Base-by-base conservation (phyloP, 2,888 invertebrate genomes). In the Tinea pellionella region DNA sequence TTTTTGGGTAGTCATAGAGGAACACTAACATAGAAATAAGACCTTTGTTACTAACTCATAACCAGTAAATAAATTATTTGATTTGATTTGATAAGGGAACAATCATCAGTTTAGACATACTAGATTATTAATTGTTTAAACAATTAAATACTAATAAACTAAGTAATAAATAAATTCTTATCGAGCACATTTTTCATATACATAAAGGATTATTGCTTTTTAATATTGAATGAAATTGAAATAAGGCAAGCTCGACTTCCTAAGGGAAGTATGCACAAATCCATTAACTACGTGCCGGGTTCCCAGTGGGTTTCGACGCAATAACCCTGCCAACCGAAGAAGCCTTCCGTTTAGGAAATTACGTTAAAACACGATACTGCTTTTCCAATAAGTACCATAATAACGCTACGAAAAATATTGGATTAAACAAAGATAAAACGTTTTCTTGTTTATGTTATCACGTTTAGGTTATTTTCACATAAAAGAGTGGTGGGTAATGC, bases 281-380 rank as follows among this genome's bases (percentile, higher is more conserved):
- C 84, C 82, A 83, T 83, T 83, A 81, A 74, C 66, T 66, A 70
- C 71, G 68, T 80, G 83, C 80, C 82, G 63, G 63, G 1, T 7
- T 32, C 58, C 37, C 68, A 75, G 79, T 75, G 69, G 62, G 65
- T 63, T 57, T 32, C 29, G 68, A 64, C 67, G 57, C 30, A 32
- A 57, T 57, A 57, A 57, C 57, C 55, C 57, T 8, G 8, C 57
- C 32, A 32, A 30, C 7, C 13, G 16, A 30, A 15, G 69, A 67
- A 67, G 73, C 69, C 75, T 78, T 77, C 78, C 82, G 78, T 76
- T 81, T 80, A 78, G 83, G 83, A 85, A 83, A 85, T 85, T 81
- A 80, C 77, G 77, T 85, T 84, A 84, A 83, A 80, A 80, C n/a
- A 32, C 57, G 57, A 57, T 83, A 84, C 81, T 78, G 80, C 71